Evolutionary conservation across 2,797 vertebrate genomes (phyloP), one percentile per base, ranked within the genome.

Genomic region (Pseudopleuronectes americanus): DNA sequence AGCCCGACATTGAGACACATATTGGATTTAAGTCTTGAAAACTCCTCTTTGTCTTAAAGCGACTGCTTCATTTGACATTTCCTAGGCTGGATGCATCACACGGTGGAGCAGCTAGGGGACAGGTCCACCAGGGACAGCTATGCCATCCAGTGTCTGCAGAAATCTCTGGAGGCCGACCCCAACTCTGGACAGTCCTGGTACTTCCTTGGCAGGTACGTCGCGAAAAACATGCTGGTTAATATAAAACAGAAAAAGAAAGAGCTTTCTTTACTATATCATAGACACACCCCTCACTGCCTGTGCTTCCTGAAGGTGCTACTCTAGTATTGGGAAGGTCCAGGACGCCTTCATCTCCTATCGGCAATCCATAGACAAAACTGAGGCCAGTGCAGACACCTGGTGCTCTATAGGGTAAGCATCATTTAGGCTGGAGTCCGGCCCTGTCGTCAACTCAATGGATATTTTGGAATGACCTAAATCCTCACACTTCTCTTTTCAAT

Each of bases 151-250:
- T 99, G 97, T 98, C 96, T 99, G 87, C 97, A 99, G 94, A 98
- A 98, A 92, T 99, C 98, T 88, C 93, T 99, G 92, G 98, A 99
- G 95, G 97, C 97, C 80, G 98, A 99, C 93, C 97, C 98, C 60
- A 99, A 97, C 94, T 99, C 98, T 84, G 98, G 97, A 93, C 98
- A 99, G 95, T 98, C 97, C 90, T 99, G 98, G 98, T 99, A 99
- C 96, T 99, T 99, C 90, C 96, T 99, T 83, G 98, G 98, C 96
- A 99, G 98, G 98, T 99, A 88, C 0, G 76, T 58, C 13, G 16
- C 41, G 16, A 17, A 43, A 13, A 43, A 31, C 28, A 31, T 8
- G 28, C 28, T 1, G 7, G 12, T 43, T 43, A 13, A 43, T 43
- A 13, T 43, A 28, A 47, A 31, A 31, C 8, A 31, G 28, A 31